Conservation (phyloP, 2,113 vertebrate genomes). For the Gavia stellata region DNA sequence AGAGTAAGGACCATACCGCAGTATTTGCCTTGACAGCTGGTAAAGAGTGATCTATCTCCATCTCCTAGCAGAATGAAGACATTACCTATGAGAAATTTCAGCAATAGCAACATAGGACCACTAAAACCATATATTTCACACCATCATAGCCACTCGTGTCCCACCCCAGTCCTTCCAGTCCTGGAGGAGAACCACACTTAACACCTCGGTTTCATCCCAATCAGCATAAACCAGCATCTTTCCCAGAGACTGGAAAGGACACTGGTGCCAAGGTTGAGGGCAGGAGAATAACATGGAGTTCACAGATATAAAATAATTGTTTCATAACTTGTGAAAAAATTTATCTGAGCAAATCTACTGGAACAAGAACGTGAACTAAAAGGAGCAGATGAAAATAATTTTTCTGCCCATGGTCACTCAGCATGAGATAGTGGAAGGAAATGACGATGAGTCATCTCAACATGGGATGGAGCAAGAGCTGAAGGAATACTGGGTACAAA, state of each 20-base stretch:
- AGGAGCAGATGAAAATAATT: background rate
- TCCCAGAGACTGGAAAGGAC: background rate
- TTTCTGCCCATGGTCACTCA: background rate
- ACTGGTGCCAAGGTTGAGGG: background rate
- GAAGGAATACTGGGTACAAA: slow-evolving; percentile 1
- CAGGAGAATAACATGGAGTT: background rate
- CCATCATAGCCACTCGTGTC: background rate
- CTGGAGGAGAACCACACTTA: background rate
- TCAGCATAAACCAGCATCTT: background rate
- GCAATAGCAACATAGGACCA: background rate
- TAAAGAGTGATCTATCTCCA: background rate
- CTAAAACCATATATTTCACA: background rate
- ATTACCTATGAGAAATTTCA: background rate
- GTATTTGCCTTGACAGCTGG: background rate
- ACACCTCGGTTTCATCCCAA: background rate
- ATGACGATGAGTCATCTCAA: background rate
- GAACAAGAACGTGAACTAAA: background rate
- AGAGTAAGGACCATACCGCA: background rate
- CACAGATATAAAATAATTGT: background rate
- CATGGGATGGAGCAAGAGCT: background rate
- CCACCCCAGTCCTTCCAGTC: background rate
- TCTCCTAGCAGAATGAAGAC: background rate
- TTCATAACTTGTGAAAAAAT: background rate
- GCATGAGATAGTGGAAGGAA: background rate
- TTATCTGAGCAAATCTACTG: background rate